Percentiles rank a stretch among this genome's conserved stretches.
These are phyloP conservation scores for Hyperoodon ampullatus DNA, from an alignment of 2,113 vertebrate species.

Conservation along the genomic window DNA sequence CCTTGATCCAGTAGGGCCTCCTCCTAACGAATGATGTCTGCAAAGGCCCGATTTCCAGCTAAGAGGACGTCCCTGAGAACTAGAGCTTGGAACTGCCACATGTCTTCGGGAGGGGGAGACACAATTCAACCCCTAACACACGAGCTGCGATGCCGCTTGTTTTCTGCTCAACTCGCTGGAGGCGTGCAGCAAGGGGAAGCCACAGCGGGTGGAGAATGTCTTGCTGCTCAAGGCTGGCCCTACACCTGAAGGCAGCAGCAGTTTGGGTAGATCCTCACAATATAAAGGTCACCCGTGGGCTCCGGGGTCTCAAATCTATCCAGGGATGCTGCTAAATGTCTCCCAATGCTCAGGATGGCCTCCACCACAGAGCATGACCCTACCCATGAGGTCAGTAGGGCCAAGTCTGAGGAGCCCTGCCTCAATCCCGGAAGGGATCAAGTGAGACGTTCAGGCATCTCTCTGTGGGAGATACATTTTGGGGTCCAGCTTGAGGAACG, in stretches of 20 bases:
- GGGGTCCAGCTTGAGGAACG: too few species aligned
- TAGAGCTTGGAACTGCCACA: background rate
- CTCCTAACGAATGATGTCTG: background rate
- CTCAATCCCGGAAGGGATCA: background rate
- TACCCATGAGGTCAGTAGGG: rapidly evolving
- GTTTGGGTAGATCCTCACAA: background rate
- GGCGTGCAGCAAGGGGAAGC: background rate
- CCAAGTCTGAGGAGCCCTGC: background rate
- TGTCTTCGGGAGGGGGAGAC: too few species aligned
- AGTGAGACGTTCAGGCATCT: background rate
- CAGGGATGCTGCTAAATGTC: background rate
- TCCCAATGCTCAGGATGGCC: rapidly evolving
- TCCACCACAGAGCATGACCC: too few species aligned
- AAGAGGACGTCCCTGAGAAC: too few species aligned
- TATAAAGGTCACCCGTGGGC: background rate
- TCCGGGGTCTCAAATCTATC: background rate
- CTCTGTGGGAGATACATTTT: background rate
- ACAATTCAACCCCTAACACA: background rate
- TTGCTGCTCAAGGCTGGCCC: too few species aligned
- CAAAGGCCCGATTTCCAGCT: background rate
- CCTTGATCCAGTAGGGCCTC: too few species aligned
- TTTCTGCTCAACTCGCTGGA: too few species aligned
- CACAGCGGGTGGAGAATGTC: too few species aligned
- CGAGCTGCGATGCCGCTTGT: rapidly evolving
- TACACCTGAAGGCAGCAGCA: background rate